Base-by-base conservation (phyloP, 2,797 vertebrate genomes). In the Platalea minor region DNA sequence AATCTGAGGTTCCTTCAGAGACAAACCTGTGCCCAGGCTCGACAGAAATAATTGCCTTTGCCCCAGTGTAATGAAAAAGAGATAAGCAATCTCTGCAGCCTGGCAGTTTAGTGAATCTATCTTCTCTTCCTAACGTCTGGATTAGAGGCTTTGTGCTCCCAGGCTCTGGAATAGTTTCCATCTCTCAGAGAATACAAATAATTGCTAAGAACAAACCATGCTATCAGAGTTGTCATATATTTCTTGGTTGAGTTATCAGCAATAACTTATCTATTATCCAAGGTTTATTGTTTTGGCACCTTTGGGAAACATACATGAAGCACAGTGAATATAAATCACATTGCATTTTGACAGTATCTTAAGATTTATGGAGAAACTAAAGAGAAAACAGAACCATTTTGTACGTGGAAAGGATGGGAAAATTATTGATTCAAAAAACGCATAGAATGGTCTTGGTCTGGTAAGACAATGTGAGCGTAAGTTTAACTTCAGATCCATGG, bases 231-330 rank as follows among this genome's bases (percentile, higher is more conserved):
- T 92, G 91, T 88, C 76, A 70, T 95, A 67, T 88, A 96, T 96
- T 94, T 96, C 92, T 95, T 96, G 96, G 87, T 83, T 95, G 92
- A 96, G 51, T 95, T 95, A 95, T 94, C 93, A 86, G 83, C 91
- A 95, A 90, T 87, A 93, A 88, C 70, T 96, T 91, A 94, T 67
- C 96, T 95, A 51, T 91, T 94, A 93, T 67, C 70, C 83, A 53
- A 73, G 80, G 76, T 70, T 93, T 95, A 96, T 93, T 96, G 91
- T 93, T 96, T 93, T 86, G 91, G 76, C 85, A 95, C 93, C 91
- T 96, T 93, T 95, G 94, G 93, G 96, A 94, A 80, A 70, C 76
- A 63, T 53, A 85, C 10, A 50, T 45, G 77, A 95, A 94, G 45
- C 59, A 76, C 85, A 53, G 56, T 90, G 93, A 93, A 93, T 94